Percentiles rank a stretch among this genome's conserved stretches.
phyloP scores from a whole-genome alignment of 2,797 vertebrate genomes.

The Macropus fuliginosus region DNA sequence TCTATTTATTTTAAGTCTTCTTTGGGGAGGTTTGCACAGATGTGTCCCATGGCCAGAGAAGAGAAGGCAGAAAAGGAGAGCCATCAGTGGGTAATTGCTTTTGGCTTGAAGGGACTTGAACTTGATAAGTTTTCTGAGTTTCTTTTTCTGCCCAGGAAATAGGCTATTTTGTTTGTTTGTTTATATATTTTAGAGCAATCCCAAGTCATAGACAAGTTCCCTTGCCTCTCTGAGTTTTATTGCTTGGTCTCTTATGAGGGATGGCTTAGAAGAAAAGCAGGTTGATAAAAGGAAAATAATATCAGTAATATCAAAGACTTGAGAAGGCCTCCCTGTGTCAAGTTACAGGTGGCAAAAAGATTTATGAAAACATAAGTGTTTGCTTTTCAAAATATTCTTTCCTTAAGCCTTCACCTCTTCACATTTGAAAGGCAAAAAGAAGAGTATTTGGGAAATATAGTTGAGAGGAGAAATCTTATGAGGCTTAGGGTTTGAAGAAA shows the following conservation, averaged over 20 bases:
- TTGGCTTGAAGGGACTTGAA: slow-evolving; percentile 49
- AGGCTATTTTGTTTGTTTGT: slow-evolving; percentile 58
- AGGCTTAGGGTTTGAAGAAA: not conserved
- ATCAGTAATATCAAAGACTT: not conserved
- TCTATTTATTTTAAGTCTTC: slow-evolving; percentile 59
- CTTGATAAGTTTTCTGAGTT: slow-evolving; percentile 25
- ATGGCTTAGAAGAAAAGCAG: slow-evolving; percentile 41
- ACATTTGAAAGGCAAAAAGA: slow-evolving; percentile 34
- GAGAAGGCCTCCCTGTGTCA: not conserved
- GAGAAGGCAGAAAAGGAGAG: not conserved
- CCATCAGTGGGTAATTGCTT: not conserved
- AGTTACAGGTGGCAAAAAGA: not conserved
- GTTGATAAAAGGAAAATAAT: slow-evolving; percentile 11
- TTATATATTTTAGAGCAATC: slow-evolving; percentile 3
- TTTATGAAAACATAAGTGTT: slow-evolving; percentile 32
- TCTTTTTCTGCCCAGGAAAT: slow-evolving; percentile 11
- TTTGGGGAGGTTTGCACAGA: not conserved
- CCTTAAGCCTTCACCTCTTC: slow-evolving; percentile 19
- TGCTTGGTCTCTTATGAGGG: slow-evolving; percentile 37
- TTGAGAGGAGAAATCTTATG: not conserved
- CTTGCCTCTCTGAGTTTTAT: slow-evolving; percentile 55
- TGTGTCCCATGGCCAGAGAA: slow-evolving; percentile 8
- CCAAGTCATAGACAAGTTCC: slow-evolving; percentile 18
- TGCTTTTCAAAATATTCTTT: slow-evolving; percentile 51
- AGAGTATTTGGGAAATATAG: not conserved